Evolutionary conservation across 2,113 vertebrate genomes (phyloP).

Genomic region (Phrynosoma blainvillii): DNA sequence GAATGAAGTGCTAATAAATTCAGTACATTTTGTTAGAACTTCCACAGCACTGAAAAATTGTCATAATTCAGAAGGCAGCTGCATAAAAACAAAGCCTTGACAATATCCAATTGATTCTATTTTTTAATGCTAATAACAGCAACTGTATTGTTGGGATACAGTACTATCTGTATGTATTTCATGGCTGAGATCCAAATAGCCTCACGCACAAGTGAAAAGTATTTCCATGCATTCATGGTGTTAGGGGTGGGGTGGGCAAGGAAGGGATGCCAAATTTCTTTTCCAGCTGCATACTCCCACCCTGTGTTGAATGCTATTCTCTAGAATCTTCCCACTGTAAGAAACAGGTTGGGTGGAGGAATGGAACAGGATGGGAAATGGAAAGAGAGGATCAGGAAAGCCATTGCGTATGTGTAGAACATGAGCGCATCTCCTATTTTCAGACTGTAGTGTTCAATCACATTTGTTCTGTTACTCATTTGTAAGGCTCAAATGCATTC

Average conservation of each 20-base stretch:
- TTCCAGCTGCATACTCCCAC: background rate
- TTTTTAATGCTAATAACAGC: conserved; percentile 74
- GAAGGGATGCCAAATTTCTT: background rate
- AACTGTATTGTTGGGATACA: conserved; percentile 76
- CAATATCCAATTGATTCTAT: conserved; percentile 83
- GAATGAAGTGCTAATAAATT: conserved; percentile 83
- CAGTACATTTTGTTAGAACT: conserved; percentile 74
- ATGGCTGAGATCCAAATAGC: conserved; percentile 13
- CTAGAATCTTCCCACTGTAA: conserved; percentile 49
- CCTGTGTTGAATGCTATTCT: background rate
- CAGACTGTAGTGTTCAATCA: background rate
- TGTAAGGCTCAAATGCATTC: background rate
- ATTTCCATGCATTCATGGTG: background rate
- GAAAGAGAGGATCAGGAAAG: conserved; percentile 26
- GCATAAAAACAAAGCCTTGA: conserved; percentile 81
- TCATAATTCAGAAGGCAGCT: conserved; percentile 83
- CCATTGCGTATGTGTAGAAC: background rate
- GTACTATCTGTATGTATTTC: conserved; percentile 70
- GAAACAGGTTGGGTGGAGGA: conserved; percentile 1
- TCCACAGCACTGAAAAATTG: conserved; percentile 80
- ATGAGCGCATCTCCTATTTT: background rate
- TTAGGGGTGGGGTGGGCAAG: background rate
- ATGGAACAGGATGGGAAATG: background rate
- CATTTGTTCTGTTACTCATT: background rate
- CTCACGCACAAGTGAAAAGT: background rate